Conservation (phyloP, 2,797 vertebrate species). For the Chrosomus eos region DNA sequence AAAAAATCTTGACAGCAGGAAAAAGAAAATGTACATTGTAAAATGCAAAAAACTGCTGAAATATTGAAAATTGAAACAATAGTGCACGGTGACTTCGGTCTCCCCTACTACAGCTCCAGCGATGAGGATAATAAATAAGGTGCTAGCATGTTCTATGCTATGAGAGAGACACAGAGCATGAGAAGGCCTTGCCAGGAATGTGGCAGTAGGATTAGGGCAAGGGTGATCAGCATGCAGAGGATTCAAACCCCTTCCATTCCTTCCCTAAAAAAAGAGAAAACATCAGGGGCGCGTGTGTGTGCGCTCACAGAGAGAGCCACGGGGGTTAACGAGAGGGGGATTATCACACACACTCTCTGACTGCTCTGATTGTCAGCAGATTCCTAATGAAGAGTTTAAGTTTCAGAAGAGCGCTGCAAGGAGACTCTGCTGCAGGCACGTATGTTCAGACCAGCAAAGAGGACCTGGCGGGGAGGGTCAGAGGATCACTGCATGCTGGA, state of each 20-base stretch:
- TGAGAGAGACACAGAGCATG: conserved; percentile 39
- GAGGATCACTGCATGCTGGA: conserved; percentile 44
- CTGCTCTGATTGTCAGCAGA: conserved; percentile 70
- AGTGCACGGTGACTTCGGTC: background rate
- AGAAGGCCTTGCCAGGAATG: conserved; percentile 39
- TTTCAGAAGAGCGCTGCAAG: conserved; percentile 59
- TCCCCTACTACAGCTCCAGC: background rate
- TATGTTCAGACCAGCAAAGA: conserved; percentile 45
- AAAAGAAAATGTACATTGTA: background rate
- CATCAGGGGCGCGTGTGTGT: conserved; percentile 12
- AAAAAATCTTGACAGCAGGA: background rate
- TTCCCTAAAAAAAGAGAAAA: conserved; percentile 38
- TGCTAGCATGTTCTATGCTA: conserved; percentile 6
- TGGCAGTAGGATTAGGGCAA: conserved; percentile 39
- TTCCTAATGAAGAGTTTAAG: conserved; percentile 63
- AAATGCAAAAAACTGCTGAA: background rate
- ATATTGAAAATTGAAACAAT: background rate
- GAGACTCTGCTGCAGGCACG: conserved; percentile 55
- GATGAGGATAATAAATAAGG: conserved; percentile 19
- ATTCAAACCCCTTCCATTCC: conserved; percentile 37
- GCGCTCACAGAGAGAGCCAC: conserved; percentile 77
- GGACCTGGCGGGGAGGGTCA: conserved; percentile 53
- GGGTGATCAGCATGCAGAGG: conserved; percentile 42
- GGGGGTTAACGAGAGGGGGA: conserved; percentile 94
- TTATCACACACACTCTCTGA: conserved; percentile 85